Evolutionary conservation across 92 coral and sea anemone genomes (phyloP).

Genomic region (Parazoanthus swiftii): DNA sequence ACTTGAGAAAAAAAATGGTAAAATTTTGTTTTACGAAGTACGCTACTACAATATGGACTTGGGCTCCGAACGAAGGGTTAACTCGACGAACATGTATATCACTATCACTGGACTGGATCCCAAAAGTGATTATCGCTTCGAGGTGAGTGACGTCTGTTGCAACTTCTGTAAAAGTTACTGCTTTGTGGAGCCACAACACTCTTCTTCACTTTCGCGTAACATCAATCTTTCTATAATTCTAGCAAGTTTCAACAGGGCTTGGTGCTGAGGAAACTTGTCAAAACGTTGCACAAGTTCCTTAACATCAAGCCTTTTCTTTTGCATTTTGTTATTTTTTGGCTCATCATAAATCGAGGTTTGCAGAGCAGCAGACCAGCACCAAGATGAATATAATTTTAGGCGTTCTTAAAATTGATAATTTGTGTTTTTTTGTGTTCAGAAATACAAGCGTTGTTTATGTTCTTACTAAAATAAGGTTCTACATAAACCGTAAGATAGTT

Average conservation of each 20-base stretch:
- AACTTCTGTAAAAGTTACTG: no score
- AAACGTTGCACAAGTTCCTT: no score
- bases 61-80: not conserved
- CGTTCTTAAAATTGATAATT: no score
- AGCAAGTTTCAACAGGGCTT: no score
- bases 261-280: no score
- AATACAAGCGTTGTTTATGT: not conserved
- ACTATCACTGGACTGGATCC: not conserved
- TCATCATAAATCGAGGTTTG: no score
- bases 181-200: not conserved
- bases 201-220: no score
- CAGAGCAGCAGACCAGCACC: no score
- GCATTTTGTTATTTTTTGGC: no score
- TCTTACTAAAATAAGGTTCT: not conserved
- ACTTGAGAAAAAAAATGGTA: not conserved
- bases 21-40: not conserved
- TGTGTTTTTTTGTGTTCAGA: not conserved
- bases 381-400: no score
- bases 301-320: no score
- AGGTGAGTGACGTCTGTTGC: not conserved
- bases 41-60: not conserved
- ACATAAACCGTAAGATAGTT: not conserved
- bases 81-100: not conserved
- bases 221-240: no score
- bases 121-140: not conserved